Evolutionary conservation across 2,888 invertebrate species (phyloP).

Genomic region (Phlogophora meticulosa): DNA sequence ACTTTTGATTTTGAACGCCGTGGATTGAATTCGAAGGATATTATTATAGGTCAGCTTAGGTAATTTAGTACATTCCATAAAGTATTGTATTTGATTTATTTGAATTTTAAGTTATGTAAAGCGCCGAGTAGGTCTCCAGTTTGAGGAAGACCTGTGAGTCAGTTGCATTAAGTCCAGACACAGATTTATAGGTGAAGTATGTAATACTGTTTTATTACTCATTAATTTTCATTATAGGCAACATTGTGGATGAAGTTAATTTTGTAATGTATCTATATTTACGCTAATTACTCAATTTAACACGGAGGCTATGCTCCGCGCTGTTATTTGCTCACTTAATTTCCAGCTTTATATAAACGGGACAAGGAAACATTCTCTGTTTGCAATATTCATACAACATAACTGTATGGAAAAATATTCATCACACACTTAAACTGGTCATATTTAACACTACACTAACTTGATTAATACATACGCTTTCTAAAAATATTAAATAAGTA

Average conservation of each 20-base stretch:
- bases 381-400: slow-evolving; percentile 8
- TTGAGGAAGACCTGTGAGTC: slow-evolving; percentile 23
- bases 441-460: slow-evolving; percentile 47
- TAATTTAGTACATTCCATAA: not conserved
- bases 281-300: slow-evolving; percentile 15
- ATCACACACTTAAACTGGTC: slow-evolving; percentile 11
- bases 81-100: not conserved
- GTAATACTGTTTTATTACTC: slow-evolving; percentile 29
- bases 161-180: slow-evolving; percentile 8
- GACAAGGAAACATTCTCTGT: slow-evolving; percentile 11
- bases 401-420: slow-evolving; percentile 17
- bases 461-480: slow-evolving; percentile 55
- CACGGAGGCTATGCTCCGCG: slow-evolving; percentile 4
- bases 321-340: slow-evolving; percentile 5
- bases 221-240: slow-evolving; percentile 19
- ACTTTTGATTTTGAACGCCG: too few relatives aligned
- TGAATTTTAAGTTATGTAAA: slow-evolving; percentile 7
- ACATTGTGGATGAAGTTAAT: slow-evolving; percentile 14
- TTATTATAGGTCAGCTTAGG: not conserved
- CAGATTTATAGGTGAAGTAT: slow-evolving; percentile 20
- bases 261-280: slow-evolving; percentile 14
- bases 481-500: slow-evolving; percentile 53
- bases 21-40: too few relatives aligned
- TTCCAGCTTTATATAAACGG: slow-evolving; percentile 17
- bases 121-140: not conserved